These are phyloP conservation scores for Rhinoraja longicauda DNA, from an alignment of 2,797 vertebrate genomes.

Conservation along the genomic window DNA sequence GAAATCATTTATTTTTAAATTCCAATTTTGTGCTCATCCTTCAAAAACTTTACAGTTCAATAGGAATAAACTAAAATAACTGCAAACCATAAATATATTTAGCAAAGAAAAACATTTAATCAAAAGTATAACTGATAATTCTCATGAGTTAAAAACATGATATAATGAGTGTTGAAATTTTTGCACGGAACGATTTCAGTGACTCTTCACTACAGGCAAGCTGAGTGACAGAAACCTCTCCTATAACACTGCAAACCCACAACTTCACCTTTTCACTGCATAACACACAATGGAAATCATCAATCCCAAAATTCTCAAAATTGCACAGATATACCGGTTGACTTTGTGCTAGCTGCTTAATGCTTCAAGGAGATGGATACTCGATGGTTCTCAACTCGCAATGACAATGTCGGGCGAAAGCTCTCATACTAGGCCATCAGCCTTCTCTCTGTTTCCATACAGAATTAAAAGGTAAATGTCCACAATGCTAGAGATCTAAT, in stretches of 20 bases:
- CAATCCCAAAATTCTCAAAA: neutral
- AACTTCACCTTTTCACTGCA: neutral
- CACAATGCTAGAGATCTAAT: neutral
- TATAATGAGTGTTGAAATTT: neutral
- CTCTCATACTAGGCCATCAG: neutral
- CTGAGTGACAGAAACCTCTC: neutral
- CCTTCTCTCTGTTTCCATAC: neutral
- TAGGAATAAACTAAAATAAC: neutral
- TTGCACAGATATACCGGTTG: neutral
- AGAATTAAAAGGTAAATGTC: neutral
- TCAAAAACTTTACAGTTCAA: neutral
- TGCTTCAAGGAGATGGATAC: neutral
- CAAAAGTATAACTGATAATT: neutral
- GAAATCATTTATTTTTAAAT: neutral
- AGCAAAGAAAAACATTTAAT: neutral
- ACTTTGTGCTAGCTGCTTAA: neutral
- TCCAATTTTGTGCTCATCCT: neutral
- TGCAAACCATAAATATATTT: slow-evolving; percentile 26
- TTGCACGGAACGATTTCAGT: neutral
- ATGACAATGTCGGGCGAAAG: neutral
- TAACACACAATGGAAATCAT: neutral
- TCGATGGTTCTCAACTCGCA: neutral
- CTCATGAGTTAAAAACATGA: neutral
- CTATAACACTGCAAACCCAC: neutral
- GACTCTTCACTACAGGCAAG: neutral